Base-by-base conservation (phyloP, 2,888 invertebrate species). In the Papilio elwesi region DNA sequence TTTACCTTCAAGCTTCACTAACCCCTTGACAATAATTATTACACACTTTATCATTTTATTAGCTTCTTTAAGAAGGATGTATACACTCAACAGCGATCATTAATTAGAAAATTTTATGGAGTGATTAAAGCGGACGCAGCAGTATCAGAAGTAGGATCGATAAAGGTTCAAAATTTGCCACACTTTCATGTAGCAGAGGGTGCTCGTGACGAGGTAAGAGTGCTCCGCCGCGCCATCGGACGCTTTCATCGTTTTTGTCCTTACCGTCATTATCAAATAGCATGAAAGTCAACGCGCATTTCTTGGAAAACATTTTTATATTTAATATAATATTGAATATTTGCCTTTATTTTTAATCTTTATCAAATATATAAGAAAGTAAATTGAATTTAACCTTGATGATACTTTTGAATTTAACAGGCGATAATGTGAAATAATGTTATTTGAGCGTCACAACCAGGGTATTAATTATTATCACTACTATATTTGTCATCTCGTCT, bases 91-190 rank as follows among this genome's bases (percentile, higher is more conserved):
- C 55, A 15, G 57, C 64, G 43, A 11, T 48, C 55, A 59, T 65
- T 52, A 66, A 66, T 69, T 70, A 59, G 26, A 66, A 10, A 16
- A 66, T 38, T 51, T 62, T 67, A 62, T 69, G 65, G 59, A 69
- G 65, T 62, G 52, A 38, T 48, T 12, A 26, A 71, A 71, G 70
- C 77, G 79, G 78, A 78, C 78, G 78, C 78, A 81, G 82, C 82
- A 82, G 81, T 84, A 86, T 87, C 83, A 82, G 80, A 85, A 85
- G 87, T 83, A 84, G 83, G 87, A 89, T 87, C 86, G 83, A 78
- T 79, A 86, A 88, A 83, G n/a, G 49, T 89, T 88, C 87, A 85
- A 89, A 90, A 89, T 90, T 91, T 90, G 87, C 83, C 84, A 87
- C 89, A 89, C 89, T 91, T 89, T 87, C 68, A 86, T 87, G 82